Evolutionary conservation across 2,113 vertebrate genomes (phyloP).

Genomic region (Columba janthina): DNA sequence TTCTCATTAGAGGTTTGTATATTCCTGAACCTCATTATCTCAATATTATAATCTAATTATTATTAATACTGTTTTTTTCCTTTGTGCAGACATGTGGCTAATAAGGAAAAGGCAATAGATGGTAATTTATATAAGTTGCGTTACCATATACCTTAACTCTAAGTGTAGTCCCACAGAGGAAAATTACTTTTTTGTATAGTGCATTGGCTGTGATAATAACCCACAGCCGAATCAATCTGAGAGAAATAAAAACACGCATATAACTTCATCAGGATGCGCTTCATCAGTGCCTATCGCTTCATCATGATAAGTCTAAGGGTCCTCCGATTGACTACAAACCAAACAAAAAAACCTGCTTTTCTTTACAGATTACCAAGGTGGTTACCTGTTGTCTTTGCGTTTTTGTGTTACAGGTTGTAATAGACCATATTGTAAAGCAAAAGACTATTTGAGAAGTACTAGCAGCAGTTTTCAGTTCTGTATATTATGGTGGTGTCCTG

Average conservation of each 20-base stretch:
- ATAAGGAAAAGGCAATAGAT: background rate
- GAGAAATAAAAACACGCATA: background rate
- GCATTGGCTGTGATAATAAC: background rate
- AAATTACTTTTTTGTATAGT: background rate
- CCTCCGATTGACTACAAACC: background rate
- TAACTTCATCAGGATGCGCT: background rate
- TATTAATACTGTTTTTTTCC: background rate
- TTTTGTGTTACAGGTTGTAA: background rate
- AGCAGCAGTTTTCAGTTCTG: background rate
- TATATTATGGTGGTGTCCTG: background rate
- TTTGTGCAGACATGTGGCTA: background rate
- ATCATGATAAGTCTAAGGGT: background rate
- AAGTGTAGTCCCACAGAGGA: background rate
- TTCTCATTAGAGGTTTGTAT: constrained; percentile 88
- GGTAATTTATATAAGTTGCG: background rate
- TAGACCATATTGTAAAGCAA: background rate
- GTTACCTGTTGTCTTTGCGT: background rate
- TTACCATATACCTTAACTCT: background rate
- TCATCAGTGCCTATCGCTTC: background rate
- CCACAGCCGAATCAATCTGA: background rate
- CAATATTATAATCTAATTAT: background rate
- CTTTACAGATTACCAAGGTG: background rate
- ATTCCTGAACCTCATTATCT: background rate
- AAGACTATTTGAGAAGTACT: background rate
- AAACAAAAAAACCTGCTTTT: background rate